phyloP scores from a whole-genome alignment of 2,888 invertebrate genomes.

The Blastobasis adustella region DNA sequence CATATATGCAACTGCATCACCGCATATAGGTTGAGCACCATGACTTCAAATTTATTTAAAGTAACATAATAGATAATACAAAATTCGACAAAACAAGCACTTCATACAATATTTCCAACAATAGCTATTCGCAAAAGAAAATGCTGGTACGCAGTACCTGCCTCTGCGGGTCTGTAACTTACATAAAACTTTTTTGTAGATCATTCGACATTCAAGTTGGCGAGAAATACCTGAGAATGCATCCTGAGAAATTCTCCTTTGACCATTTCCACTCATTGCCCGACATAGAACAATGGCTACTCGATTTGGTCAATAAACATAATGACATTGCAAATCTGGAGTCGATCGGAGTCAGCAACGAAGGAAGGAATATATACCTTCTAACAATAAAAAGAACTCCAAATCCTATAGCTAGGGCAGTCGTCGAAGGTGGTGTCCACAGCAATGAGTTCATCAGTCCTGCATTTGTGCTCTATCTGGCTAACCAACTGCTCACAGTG shows the following conservation, averaged over 20 bases:
- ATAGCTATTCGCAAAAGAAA: too few species aligned
- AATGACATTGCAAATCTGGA: conserved; percentile 43
- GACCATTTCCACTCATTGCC: conserved; percentile 72
- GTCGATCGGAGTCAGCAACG: conserved; percentile 54
- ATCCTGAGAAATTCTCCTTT: conserved; percentile 50
- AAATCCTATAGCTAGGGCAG: conserved; percentile 34
- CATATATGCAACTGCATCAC: too few species aligned
- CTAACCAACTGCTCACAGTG: conserved; percentile 60
- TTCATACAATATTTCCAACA: too few species aligned
- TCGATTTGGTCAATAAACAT: conserved; percentile 51
- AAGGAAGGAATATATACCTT: conserved; percentile 54
- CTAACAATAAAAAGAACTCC: conserved; percentile 21
- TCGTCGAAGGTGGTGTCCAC: conserved; percentile 79
- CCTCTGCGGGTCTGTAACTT: too few species aligned
- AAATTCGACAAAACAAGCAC: too few species aligned
- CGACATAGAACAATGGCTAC: conserved; percentile 76
- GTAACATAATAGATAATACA: too few species aligned
- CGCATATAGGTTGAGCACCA: too few species aligned
- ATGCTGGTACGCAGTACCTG: too few species aligned
- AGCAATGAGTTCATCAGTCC: conserved; percentile 84
- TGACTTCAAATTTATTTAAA: too few species aligned
- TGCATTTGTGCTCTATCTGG: conserved; percentile 75
- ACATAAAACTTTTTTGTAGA: conserved; percentile 22
- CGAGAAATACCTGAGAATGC: conserved; percentile 23
- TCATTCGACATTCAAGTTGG: conserved; percentile 38